Conservation (phyloP, 2,888 invertebrate species). For the Lordiphosa fenestrarum region DNA sequence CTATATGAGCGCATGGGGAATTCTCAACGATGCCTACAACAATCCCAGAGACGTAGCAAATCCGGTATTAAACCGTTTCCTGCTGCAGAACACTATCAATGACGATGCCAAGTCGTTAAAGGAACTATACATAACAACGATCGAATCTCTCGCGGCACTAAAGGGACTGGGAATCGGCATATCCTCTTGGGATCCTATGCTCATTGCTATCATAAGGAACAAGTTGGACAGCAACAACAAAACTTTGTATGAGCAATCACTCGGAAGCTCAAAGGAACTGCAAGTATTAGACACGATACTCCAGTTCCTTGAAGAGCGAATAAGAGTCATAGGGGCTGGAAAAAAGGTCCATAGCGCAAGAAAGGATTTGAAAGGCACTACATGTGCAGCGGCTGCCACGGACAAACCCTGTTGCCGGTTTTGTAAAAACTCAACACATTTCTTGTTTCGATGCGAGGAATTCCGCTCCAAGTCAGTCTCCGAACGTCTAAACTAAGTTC, state of each 20-base stretch:
- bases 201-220: not conserved
- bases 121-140: not conserved
- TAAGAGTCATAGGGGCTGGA: not conserved
- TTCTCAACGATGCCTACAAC: not conserved
- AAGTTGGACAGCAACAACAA: not conserved
- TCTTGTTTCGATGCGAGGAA: not conserved
- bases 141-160: not conserved
- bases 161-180: not conserved
- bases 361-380: too few species aligned
- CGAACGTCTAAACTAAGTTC: too few species aligned
- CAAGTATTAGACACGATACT: not conserved
- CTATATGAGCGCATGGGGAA: not conserved
- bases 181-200: not conserved
- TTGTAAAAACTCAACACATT: not conserved
- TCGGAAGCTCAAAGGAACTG: not conserved
- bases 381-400: not conserved
- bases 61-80: not conserved
- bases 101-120: not conserved
- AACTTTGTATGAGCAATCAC: not conserved
- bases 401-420: not conserved
- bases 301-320: slow-evolving; percentile 6
- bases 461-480: too few species aligned
- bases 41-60: not conserved
- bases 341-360: not conserved
- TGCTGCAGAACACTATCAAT: not conserved